A percentile compares a stretch with the other conserved stretches of the same genome.
phyloP scores from a whole-genome alignment of 2,888 invertebrate species.

The Schizotus pectinicornis region DNA sequence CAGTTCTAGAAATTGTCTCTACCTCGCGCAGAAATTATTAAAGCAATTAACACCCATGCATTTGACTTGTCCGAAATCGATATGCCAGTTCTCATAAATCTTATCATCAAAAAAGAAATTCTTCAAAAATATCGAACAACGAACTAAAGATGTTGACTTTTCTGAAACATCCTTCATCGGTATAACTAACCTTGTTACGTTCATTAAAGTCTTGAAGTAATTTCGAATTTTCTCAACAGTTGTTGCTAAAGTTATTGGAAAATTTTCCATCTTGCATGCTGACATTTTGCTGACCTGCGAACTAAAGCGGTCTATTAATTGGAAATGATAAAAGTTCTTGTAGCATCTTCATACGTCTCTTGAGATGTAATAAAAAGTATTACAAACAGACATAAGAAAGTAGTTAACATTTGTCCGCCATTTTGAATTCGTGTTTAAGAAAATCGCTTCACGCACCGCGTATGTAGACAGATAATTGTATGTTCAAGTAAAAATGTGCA shows the following conservation, averaged over 20 bases:
- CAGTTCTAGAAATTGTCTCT: neutral
- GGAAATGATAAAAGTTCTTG: conserved; percentile 36
- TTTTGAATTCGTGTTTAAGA: conserved; percentile 46
- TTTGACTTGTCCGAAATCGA: conserved; percentile 3
- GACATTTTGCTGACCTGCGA: conserved; percentile 1
- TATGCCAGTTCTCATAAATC: too few species aligned
- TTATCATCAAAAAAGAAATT: too few species aligned
- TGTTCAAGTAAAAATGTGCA: conserved; percentile 48
- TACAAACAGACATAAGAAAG: conserved; percentile 42
- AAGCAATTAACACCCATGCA: conserved; percentile 13
- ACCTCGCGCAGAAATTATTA: neutral
- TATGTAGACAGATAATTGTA: conserved; percentile 49
- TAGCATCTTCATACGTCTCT: conserved; percentile 37
- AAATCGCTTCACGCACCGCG: conserved; percentile 47
- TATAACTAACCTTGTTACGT: too few species aligned
- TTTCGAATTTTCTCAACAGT: too few species aligned
- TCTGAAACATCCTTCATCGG: too few species aligned
- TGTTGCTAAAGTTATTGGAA: too few species aligned
- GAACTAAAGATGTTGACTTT: too few species aligned
- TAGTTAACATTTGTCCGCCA: conserved; percentile 46
- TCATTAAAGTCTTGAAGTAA: too few species aligned
- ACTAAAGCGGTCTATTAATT: conserved; percentile 36
- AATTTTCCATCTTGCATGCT: too few species aligned
- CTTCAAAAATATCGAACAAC: too few species aligned
- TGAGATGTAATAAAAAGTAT: conserved; percentile 39